These are phyloP conservation scores for Albula goreensis DNA, from an alignment of 2,113 vertebrate genomes.

Conservation along the genomic window DNA sequence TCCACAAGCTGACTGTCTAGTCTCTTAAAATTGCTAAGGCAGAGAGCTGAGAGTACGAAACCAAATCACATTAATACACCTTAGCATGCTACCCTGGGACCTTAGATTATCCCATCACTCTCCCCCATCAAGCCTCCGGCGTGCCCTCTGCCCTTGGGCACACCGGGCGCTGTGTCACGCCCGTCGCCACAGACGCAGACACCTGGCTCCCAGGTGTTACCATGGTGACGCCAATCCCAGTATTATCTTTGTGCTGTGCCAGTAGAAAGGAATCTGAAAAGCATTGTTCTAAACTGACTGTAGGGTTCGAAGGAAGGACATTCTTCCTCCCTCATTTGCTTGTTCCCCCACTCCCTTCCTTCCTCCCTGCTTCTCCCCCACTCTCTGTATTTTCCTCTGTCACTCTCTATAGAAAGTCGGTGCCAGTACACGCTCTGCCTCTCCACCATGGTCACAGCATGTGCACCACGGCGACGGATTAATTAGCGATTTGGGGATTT, in stretches of 20 bases:
- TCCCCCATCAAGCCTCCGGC: not conserved
- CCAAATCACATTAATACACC: not conserved
- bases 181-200: not conserved
- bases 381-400: not conserved
- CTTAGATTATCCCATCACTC: not conserved
- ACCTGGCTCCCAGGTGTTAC: conserved; percentile 9
- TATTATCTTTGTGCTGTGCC: not conserved
- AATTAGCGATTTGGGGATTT: not conserved
- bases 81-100: not conserved
- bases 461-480: not conserved
- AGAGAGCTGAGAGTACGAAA: not conserved
- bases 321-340: not conserved
- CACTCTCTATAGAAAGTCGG: not conserved
- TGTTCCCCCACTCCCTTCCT: not conserved
- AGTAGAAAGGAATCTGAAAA: not conserved
- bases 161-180: not conserved
- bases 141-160: not conserved
- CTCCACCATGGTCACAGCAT: not conserved
- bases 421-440: not conserved
- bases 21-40: not conserved
- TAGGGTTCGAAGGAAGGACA: conserved; percentile 14
- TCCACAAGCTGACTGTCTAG: not conserved
- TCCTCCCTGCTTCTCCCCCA: not conserved
- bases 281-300: not conserved
- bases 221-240: not conserved